Conservation (phyloP, 1,140 invertebrate species). For the Amyelois transitella region DNA sequence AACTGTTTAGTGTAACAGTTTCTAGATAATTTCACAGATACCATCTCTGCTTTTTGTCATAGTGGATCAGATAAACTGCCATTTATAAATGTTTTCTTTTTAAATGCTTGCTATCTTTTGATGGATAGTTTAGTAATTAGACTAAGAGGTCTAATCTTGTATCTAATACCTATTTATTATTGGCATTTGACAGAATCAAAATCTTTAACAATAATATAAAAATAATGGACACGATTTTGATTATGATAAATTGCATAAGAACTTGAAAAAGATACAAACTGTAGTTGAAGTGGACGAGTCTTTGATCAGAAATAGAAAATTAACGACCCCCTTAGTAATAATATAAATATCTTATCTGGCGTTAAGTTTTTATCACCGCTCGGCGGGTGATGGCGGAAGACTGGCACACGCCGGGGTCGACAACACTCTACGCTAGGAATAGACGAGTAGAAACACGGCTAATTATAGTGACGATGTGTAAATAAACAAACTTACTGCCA, state of each 20-base stretch:
- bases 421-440: neutral
- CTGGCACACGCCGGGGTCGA: neutral
- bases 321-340: neutral
- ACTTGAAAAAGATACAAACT: no score
- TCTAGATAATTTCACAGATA: neutral
- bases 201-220: no score
- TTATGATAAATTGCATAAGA: no score
- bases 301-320: neutral
- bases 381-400: neutral
- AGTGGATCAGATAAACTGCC: neutral
- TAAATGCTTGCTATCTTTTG: neutral
- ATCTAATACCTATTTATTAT: neutral
- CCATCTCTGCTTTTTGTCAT: neutral
- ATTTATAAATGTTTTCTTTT: neutral
- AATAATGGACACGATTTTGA: no score
- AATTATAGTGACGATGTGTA: constrained; percentile 5
- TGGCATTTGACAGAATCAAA: neutral
- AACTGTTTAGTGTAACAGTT: neutral
- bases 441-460: neutral
- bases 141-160: neutral
- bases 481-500: constrained; percentile 1
- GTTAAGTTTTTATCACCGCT: constrained; percentile 3
- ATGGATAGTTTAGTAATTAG: neutral
- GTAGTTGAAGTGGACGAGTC: neutral
- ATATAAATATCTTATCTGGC: constrained; percentile 1